Evolutionary conservation across 2,113 vertebrate genomes (phyloP).

Genomic region (Larimichthys crocea): DNA sequence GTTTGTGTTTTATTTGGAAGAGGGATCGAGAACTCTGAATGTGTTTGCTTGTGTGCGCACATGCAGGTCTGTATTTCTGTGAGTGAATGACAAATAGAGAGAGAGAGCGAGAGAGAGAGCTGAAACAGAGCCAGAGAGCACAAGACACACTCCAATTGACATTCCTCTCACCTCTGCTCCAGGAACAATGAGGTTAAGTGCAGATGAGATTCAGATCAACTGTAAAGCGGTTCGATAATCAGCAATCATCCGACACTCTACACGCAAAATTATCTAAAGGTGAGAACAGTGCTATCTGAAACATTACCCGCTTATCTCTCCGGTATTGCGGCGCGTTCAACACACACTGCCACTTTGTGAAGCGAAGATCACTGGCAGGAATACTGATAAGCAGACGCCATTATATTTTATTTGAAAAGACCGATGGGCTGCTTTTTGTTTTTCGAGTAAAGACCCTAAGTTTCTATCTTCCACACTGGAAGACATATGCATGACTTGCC

Average conservation of each 20-base stretch:
- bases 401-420: conserved; percentile 66
- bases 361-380: conserved; percentile 61
- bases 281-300: conserved; percentile 65
- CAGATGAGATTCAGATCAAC: conserved; percentile 79
- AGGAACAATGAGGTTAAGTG: conserved; percentile 81
- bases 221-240: conserved; percentile 79
- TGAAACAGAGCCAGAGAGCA: conserved; percentile 44
- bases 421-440: conserved; percentile 55
- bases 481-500: conserved; percentile 26
- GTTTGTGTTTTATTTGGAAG: conserved; percentile 63
- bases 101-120: conserved; percentile 4
- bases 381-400: conserved; percentile 73
- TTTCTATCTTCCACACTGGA: conserved; percentile 40
- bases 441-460: conserved; percentile 35
- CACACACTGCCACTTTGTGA: conserved; percentile 50
- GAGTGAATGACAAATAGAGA: conserved; percentile 20
- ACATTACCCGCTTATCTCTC: conserved; percentile 65
- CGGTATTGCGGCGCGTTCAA: conserved; percentile 38
- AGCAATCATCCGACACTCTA: conserved; percentile 76
- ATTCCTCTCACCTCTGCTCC: conserved; percentile 78
- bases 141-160: conserved; percentile 73
- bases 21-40: conserved; percentile 46
- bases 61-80: conserved; percentile 7
- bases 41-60: conserved; percentile 45
- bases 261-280: conserved; percentile 77